Conservation (phyloP, 2,113 vertebrate species). For the Microcebus griseorufus region DNA sequence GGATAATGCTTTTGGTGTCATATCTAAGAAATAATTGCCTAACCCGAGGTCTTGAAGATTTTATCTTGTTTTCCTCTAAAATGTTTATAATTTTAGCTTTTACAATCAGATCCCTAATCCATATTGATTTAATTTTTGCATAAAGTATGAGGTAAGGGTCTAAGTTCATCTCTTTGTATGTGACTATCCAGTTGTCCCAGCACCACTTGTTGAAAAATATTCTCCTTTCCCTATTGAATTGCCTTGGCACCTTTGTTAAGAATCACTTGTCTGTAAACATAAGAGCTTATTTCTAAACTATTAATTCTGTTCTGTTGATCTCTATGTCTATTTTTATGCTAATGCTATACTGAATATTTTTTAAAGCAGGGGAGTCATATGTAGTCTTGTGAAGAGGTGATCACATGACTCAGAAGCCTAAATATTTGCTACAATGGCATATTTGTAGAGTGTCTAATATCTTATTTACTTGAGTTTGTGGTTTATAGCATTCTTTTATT, state of each 20-base stretch:
- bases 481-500: neutral
- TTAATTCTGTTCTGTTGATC: neutral
- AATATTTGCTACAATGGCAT: constrained; percentile 2
- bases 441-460: neutral
- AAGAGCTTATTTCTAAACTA: neutral
- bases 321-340: neutral
- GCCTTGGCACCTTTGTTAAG: neutral
- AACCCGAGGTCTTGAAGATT: neutral
- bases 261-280: neutral
- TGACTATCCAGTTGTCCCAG: neutral
- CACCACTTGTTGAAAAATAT: constrained; percentile 21
- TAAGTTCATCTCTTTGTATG: constrained; percentile 8
- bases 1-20: neutral
- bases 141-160: neutral
- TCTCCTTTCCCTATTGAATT: neutral
- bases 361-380: neutral
- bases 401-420: neutral
- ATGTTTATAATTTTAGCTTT: neutral
- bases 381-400: neutral
- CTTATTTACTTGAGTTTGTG: constrained; percentile 14
- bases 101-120: neutral
- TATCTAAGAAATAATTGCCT: constrained; percentile 26
- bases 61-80: constrained; percentile 29
- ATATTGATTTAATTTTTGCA: constrained; percentile 35
- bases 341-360: neutral